Base-by-base conservation (phyloP, 2,797 vertebrate species). In the Sebastes cheni region DNA sequence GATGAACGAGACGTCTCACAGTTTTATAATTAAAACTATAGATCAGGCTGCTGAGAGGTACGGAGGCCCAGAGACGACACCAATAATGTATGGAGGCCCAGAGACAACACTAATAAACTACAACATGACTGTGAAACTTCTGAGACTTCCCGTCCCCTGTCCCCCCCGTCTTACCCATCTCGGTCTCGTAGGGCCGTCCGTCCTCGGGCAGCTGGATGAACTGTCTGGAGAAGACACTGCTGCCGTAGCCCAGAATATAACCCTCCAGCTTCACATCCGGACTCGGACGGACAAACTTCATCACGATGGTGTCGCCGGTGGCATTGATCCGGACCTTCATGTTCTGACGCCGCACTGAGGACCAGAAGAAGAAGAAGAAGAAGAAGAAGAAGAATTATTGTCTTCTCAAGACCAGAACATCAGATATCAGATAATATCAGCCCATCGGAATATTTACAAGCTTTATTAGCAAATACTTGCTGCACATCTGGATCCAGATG, bases 211-310 rank as follows among this genome's bases (percentile, higher is more conserved):
- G 94, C 67, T 95, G 93, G 82, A 99, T 97, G 84, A 97, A 97
- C 78, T 99, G 98, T 74, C 96, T 98, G 89, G 97, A 96, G 86
- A 97, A 97, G 69, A 97, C 87, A 69, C 80, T 97, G 92, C 96
- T 97, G 77, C 98, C 98, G 14, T 99, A 99, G 4, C 98, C 98
- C 90, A 99, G 93, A 77, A 99, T 94, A 84, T 97, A 98, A 4
- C 98, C 98, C 92, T 98, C 95, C 58, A 99, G 88, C 87, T 95
- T 97, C 65, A 94, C 94, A n/a, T 95, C 96, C 1, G 95, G 92
- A 66, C 89, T 95, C 14, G 96, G 95, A 39, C 94, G 96, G 27
- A 98, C 90, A 50, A 98, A 99, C 89, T 95, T 97, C 94, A 99
- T 94, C 50, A 96, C 89, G 54, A 99, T 94, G 3, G 97, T 97